phyloP scores from a whole-genome alignment of 2,888 invertebrate genomes.

The Drosophila infuscata region DNA sequence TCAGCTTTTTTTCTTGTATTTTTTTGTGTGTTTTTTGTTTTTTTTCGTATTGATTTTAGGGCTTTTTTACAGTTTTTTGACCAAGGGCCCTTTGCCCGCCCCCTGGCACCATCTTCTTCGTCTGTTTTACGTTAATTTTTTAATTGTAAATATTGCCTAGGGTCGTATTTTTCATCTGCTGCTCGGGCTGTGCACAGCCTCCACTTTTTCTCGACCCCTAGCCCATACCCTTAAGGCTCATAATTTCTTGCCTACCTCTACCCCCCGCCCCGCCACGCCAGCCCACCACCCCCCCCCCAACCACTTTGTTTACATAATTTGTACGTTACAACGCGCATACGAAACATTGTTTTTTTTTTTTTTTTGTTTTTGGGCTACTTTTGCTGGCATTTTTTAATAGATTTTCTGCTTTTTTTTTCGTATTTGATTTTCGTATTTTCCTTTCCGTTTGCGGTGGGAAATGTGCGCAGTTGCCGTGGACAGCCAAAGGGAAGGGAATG shows the following conservation, averaged over 20 bases:
- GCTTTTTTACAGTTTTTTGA: conserved; percentile 74
- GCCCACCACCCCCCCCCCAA: conserved; percentile 11
- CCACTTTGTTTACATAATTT: conserved; percentile 77
- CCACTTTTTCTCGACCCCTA: conserved; percentile 13
- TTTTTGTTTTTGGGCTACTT: conserved; percentile 67
- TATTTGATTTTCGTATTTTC: conserved; percentile 38
- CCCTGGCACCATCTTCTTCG: conserved; percentile 46
- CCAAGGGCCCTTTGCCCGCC: conserved; percentile 14
- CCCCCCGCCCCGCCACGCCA: background rate
- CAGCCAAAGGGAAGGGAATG: background rate
- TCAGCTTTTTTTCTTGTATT: conserved; percentile 26
- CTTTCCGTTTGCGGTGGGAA: conserved; percentile 59
- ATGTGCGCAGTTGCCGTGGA: conserved; percentile 67
- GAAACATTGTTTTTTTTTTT: conserved; percentile 42
- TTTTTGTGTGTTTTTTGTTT: conserved; percentile 23
- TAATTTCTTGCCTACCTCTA: conserved; percentile 61
- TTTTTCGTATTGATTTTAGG: conserved; percentile 74
- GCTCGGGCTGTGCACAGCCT: conserved; percentile 8
- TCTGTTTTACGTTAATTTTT: conserved; percentile 81
- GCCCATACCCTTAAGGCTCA: conserved; percentile 65
- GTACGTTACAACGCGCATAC: conserved; percentile 79
- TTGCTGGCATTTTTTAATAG: conserved; percentile 68
- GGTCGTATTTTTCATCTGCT: conserved; percentile 78
- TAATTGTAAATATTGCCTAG: conserved; percentile 80
- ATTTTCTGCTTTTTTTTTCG: conserved; percentile 49